Base-by-base conservation (phyloP, 2,888 invertebrate species). In the Parnassius glacialis region DNA sequence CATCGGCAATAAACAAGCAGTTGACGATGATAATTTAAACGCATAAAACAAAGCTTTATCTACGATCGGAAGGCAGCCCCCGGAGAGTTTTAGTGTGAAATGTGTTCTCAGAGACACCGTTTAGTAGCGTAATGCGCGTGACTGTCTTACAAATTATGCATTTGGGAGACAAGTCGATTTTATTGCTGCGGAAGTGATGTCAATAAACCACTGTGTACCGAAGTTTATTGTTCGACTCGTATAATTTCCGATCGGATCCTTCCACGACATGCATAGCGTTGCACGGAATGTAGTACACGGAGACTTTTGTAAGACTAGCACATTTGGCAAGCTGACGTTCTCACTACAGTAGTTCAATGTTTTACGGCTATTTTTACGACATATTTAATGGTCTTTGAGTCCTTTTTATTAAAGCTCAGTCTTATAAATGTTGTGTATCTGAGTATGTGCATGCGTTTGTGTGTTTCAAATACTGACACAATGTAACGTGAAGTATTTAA, bases 111-210 rank as follows among this genome's bases (percentile, higher is more conserved):
- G 81, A 86, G 88, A 89, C 90, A 90, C 90, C 89, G 85, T 91
- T 90, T 91, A 90, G 90, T 87, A 87, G 83, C 86, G 80, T 86
- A 83, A 84, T 83, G 84, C 89, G 89, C 90, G 90, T 90, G 90
- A 89, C 90, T 87, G 80, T 79, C 79, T 80, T 90, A 90, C 90
- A 86, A 90, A 91, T 90, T 88, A 90, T 90, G 87, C 90, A 85
- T 90, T 90, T 90, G 78, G 81, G 84, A 82, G 87, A 87, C 89
- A 85, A 83, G 85, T 83, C 84, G 85, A 87, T 86, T 90, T 91
- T 90, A 91, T 89, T 86, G 82, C 86, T 73, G 72, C 84, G 90
- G 90, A 90, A 90, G 89, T 88, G 88, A 88, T 83, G 87, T 90
- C 90, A 87, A 89, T 90, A 90, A 90, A 90, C 83, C 85, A 88